Conservation (phyloP, 2,113 vertebrate genomes). For the Eclectus roratus region DNA sequence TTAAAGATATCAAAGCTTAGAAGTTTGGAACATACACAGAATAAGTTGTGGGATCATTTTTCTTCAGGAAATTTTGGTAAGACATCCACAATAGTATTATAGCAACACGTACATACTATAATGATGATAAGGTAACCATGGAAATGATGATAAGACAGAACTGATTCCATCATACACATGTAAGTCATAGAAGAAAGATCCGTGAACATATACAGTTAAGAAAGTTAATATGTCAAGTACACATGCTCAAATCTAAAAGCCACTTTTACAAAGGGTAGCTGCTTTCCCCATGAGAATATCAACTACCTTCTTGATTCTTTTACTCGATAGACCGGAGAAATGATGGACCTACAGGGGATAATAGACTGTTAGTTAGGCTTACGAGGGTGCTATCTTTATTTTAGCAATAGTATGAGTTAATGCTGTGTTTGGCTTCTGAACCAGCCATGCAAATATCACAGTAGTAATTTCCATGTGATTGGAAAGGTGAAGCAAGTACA, state of each 20-base stretch:
- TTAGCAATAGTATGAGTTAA: not conserved
- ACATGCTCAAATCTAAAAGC: not conserved
- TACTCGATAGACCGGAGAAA: not conserved
- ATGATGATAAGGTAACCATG: slow-evolving; percentile 52
- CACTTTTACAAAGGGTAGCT: not conserved
- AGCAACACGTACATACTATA: not conserved
- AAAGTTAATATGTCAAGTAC: not conserved
- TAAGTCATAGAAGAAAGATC: not conserved
- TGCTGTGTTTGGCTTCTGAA: not conserved
- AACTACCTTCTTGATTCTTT: not conserved
- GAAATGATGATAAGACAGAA: slow-evolving; percentile 28
- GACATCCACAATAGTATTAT: not conserved
- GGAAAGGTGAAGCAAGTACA: not conserved
- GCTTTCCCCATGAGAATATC: not conserved
- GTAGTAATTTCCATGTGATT: not conserved
- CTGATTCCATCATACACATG: not conserved
- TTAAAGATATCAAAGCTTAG: not conserved
- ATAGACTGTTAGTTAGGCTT: not conserved
- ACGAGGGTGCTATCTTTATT: not conserved
- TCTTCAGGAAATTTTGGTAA: slow-evolving; percentile 9
- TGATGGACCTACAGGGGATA: not conserved
- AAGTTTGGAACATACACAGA: not conserved
- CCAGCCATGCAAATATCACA: not conserved
- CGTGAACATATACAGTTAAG: not conserved
- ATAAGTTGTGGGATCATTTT: not conserved